phyloP scores from a whole-genome alignment of 2,797 vertebrate species.

The Phoeniculus purpureus region DNA sequence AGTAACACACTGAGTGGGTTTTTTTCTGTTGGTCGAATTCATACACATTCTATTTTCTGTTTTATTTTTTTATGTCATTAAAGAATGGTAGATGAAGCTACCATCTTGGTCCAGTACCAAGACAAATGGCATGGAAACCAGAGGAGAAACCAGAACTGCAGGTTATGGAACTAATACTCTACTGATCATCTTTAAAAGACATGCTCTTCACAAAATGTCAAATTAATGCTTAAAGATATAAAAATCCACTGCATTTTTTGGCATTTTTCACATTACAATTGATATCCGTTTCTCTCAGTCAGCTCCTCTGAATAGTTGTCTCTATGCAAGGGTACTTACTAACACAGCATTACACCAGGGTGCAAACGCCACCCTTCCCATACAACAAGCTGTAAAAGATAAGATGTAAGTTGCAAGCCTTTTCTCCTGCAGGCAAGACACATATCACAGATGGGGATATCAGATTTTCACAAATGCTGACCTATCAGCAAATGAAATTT shows the following conservation, averaged over 20 bases:
- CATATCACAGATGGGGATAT: not conserved
- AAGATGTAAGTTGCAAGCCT: not conserved
- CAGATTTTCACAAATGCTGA: not conserved
- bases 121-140: not conserved
- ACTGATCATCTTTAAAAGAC: not conserved
- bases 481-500: slow-evolving; percentile 7
- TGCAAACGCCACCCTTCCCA: not conserved
- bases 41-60: not conserved
- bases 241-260: not conserved
- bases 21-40: not conserved
- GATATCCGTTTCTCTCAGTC: not conserved
- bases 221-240: not conserved
- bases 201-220: not conserved
- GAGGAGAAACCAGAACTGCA: not conserved
- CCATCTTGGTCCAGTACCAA: not conserved
- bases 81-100: not conserved
- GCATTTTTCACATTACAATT: not conserved
- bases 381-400: not conserved
- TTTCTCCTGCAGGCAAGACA: not conserved
- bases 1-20: not conserved
- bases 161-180: not conserved
- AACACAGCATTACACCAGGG: not conserved
- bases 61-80: not conserved
- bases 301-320: not conserved
- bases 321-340: not conserved